Conservation (phyloP, 2,888 invertebrate species). For the Dolichomitus sp. region DNA sequence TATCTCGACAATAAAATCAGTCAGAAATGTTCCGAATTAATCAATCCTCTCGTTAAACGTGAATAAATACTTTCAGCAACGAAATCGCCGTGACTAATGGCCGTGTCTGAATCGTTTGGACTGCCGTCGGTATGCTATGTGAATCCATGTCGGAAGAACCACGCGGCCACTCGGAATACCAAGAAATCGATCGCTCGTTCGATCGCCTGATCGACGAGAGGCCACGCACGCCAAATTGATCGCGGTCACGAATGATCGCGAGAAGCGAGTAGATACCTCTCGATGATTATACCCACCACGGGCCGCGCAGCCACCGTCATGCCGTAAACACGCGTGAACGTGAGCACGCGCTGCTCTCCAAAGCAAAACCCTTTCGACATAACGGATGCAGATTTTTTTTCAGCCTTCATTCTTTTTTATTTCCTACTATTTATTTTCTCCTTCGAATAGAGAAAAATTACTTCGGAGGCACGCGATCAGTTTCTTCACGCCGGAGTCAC, state of each 20-base stretch:
- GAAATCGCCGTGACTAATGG: constrained; percentile 37
- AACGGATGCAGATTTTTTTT: constrained; percentile 46
- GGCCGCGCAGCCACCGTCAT: constrained; percentile 19
- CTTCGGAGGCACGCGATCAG: constrained; percentile 43
- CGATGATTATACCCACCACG: constrained; percentile 42
- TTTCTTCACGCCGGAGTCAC: constrained; percentile 35
- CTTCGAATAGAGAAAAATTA: constrained; percentile 38
- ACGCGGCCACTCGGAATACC: not conserved
- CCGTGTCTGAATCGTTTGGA: constrained; percentile 24
- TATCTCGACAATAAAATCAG: not conserved
- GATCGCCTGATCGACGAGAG: constrained; percentile 19
- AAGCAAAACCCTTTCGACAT: constrained; percentile 6
- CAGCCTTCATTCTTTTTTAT: constrained; percentile 16
- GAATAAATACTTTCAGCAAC: not conserved
- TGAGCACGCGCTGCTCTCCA: constrained; percentile 25
- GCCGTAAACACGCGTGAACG: constrained; percentile 38
- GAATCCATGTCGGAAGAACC: constrained; percentile 4
- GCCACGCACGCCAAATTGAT: constrained; percentile 62
- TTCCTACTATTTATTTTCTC: constrained; percentile 35
- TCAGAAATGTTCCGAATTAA: not conserved
- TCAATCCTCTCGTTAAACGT: not conserved
- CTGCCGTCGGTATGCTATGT: not conserved
- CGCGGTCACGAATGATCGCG: constrained; percentile 57
- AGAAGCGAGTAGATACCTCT: constrained; percentile 4
- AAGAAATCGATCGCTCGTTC: constrained; percentile 34